These are phyloP conservation scores for Tupaia chinensis DNA, from an alignment of 2,113 vertebrate genomes.

Conservation along the genomic window DNA sequence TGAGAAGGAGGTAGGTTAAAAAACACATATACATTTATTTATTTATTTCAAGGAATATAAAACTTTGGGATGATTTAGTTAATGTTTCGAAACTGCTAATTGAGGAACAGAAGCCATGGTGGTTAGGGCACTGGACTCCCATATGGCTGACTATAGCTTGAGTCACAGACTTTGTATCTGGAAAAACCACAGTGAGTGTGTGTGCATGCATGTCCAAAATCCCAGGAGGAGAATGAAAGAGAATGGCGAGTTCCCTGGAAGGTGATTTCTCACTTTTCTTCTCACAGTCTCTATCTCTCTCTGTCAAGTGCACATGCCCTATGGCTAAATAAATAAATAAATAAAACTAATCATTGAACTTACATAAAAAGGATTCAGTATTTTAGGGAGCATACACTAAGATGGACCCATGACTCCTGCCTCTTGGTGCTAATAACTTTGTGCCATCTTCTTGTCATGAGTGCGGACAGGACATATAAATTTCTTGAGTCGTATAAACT, in stretches of 20 bases:
- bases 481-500: not conserved
- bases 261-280: too few relatives aligned
- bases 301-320: too few relatives aligned
- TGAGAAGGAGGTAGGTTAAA: not conserved
- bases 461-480: not conserved
- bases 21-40: not conserved
- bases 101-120: not conserved
- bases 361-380: not conserved
- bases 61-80: not conserved
- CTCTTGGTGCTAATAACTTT: not conserved
- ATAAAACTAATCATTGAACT: not conserved
- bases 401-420: not conserved
- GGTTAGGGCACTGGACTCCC: too few relatives aligned
- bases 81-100: not conserved
- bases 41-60: not conserved
- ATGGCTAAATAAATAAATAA: too few relatives aligned
- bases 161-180: too few relatives aligned
- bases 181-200: too few relatives aligned
- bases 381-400: not conserved
- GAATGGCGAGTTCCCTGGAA: too few relatives aligned
- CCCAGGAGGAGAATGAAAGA: too few relatives aligned
- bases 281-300: too few relatives aligned
- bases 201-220: too few relatives aligned
- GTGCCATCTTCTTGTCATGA: not conserved
- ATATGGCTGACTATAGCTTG: too few relatives aligned